phyloP scores from a whole-genome alignment of 2,797 vertebrate species.

The Karalla daura region DNA sequence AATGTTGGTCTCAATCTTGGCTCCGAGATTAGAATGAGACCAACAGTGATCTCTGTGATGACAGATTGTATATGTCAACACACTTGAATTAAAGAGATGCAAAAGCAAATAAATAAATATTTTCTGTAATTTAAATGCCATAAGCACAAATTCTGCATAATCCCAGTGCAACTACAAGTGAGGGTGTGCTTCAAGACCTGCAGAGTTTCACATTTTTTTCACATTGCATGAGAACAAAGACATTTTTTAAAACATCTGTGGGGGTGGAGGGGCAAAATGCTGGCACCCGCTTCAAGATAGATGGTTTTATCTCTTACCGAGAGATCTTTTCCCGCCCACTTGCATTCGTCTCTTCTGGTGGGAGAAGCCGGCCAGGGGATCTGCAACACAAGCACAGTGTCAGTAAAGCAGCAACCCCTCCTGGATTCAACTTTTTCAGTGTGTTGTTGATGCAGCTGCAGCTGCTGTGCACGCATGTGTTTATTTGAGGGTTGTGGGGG shows the following conservation, averaged over 20 bases:
- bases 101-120: constrained; percentile 1
- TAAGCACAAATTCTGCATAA: not conserved
- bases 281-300: constrained; percentile 33
- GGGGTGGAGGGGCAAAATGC: constrained; percentile 32
- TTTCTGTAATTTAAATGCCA: constrained; percentile 21
- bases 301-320: constrained; percentile 84
- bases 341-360: constrained; percentile 95
- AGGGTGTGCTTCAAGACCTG: constrained; percentile 19
- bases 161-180: not conserved
- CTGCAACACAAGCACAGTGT: constrained; percentile 80
- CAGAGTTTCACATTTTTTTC: constrained; percentile 16
- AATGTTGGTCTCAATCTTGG: constrained; percentile 42
- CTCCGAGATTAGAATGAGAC: constrained; percentile 46
- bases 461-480: constrained; percentile 47
- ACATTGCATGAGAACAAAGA: constrained; percentile 37
- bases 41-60: constrained; percentile 12
- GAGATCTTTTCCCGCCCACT: constrained; percentile 99
- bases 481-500: constrained; percentile 50
- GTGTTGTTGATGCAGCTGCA: constrained; percentile 23
- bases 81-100: constrained; percentile 19
- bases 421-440: constrained; percentile 25
- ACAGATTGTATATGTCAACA: constrained; percentile 43
- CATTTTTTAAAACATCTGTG: constrained; percentile 35
- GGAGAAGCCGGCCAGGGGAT: constrained; percentile 94
- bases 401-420: constrained; percentile 17